phyloP scores from a whole-genome alignment of 53 echinoderm and acorn worm genomes.

The Holothuria scabra region DNA sequence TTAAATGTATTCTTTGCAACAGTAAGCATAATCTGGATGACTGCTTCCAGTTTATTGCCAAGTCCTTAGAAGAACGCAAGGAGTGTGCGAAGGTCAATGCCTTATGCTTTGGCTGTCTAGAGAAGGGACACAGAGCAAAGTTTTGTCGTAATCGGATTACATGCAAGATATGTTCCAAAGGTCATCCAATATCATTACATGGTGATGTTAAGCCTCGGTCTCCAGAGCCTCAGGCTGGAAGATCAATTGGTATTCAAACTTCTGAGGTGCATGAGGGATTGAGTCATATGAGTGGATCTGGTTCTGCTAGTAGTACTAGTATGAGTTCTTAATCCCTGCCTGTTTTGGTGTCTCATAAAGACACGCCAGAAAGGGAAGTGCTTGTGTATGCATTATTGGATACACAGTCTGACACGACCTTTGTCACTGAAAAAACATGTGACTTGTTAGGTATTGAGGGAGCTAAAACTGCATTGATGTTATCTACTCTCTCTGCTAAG shows the following conservation, averaged over 20 bases:
- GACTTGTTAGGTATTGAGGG: not conserved
- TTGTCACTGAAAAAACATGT: conserved; percentile 12
- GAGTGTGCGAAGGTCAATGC: not conserved
- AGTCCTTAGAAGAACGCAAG: conserved; percentile 5
- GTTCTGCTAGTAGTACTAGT: not conserved
- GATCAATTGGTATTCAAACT: not conserved
- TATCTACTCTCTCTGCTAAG: conserved; percentile 2
- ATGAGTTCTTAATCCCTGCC: not conserved
- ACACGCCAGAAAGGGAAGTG: not conserved
- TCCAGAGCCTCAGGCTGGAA: too few relatives aligned
- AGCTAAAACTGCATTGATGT: not conserved
- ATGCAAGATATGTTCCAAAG: not conserved
- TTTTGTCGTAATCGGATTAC: not conserved
- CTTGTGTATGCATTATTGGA: not conserved
- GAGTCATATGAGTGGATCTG: conserved; percentile 29
- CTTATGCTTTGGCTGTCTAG: conserved; percentile 1
- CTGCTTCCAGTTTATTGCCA: not conserved
- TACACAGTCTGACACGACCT: conserved; percentile 23
- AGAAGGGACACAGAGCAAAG: not conserved
- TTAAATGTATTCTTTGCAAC: not conserved
- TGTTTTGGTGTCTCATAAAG: not conserved
- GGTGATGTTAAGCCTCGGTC: not conserved
- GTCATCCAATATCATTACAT: conserved; percentile 8
- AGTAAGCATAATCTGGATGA: not conserved
- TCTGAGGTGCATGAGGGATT: too few relatives aligned